These are phyloP conservation scores for Propithecus deckenii DNA, from an alignment of 2,797 vertebrate genomes.

Conservation along the genomic window DNA sequence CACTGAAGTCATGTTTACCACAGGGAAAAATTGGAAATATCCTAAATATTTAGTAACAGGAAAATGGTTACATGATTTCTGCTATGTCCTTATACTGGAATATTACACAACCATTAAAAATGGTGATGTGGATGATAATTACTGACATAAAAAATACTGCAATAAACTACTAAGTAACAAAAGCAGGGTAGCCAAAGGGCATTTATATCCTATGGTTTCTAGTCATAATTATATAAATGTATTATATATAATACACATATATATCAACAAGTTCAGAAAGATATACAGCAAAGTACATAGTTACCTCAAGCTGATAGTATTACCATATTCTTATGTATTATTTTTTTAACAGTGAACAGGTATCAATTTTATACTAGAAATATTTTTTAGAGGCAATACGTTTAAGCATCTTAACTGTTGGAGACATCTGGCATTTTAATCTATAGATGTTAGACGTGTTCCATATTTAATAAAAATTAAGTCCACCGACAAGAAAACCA, in stretches of 20 bases:
- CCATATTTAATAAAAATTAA: slow-evolving; percentile 48
- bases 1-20: not conserved
- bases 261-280: not conserved
- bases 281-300: not conserved
- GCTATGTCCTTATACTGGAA: not conserved
- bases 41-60: not conserved
- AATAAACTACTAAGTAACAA: not conserved
- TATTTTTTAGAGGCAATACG: not conserved
- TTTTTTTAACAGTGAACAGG: not conserved
- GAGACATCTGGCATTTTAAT: not conserved
- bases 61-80: not conserved
- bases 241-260: not conserved
- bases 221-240: not conserved
- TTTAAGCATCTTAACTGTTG: not conserved
- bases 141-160: not conserved
- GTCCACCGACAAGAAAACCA: not conserved
- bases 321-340: not conserved
- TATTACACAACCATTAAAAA: not conserved
- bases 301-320: not conserved
- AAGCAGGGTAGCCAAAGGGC: not conserved
- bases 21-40: not conserved
- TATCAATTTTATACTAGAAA: slow-evolving; percentile 34
- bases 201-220: not conserved
- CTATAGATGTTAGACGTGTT: not conserved
- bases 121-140: not conserved